phyloP scores from a whole-genome alignment of 2,888 invertebrate species.

The Calameuta idolon region DNA sequence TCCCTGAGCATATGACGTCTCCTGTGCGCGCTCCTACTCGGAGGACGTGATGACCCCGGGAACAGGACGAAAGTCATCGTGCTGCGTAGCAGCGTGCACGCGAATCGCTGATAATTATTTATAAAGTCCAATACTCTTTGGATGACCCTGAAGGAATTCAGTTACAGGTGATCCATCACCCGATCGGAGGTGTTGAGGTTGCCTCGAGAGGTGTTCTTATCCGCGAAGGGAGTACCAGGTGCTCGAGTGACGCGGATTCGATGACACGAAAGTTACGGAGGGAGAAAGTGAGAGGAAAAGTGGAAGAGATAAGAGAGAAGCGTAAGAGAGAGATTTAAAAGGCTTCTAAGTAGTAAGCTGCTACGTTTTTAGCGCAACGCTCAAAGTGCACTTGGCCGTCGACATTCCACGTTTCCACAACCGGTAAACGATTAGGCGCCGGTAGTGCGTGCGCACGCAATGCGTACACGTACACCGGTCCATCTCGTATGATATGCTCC shows the following conservation, averaged over 20 bases:
- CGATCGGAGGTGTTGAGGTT: not conserved
- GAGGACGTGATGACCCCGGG: conserved; percentile 58
- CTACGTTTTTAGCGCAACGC: not conserved
- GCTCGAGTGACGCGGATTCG: not conserved
- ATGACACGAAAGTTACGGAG: not conserved
- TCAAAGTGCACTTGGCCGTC: not conserved
- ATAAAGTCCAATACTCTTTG: not conserved
- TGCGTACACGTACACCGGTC: not conserved
- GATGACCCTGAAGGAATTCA: not conserved
- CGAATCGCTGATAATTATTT: conserved; percentile 45
- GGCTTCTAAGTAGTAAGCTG: not conserved
- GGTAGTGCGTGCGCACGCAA: not conserved
- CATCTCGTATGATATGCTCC: not conserved
- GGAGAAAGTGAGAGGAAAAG: not conserved
- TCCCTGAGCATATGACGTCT: conserved; percentile 79
- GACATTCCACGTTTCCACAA: conserved; percentile 1
- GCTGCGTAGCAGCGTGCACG: conserved; percentile 60
- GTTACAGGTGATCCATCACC: not conserved
- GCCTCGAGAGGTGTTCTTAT: not conserved
- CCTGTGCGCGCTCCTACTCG: conserved; percentile 63
- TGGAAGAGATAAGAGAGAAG: not conserved
- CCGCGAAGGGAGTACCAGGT: not conserved
- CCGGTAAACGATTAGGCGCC: not conserved
- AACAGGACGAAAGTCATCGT: conserved; percentile 56
- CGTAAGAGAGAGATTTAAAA: not conserved